Base-by-base conservation (phyloP, 2,888 invertebrate species). In the Sinohyriopsis cumingii region DNA sequence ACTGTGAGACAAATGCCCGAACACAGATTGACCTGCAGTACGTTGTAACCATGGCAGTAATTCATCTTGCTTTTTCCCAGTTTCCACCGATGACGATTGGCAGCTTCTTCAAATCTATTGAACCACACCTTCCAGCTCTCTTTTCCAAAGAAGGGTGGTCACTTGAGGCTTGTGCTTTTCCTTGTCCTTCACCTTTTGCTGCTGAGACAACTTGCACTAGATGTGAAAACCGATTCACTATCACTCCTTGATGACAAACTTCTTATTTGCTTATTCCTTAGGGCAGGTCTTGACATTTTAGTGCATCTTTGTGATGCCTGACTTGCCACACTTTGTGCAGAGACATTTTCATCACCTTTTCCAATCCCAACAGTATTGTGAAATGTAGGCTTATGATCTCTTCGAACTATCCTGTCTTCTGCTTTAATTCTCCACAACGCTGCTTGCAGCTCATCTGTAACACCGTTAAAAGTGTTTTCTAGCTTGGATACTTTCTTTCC, bases 121-220 rank as follows among this genome's bases (percentile, higher is more conserved):
- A 61, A 72, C 72, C 65, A 68, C 18, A 72, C 68, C n/a, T 60
- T 62, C 68, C 68, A 72, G 20, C 55, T 62, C 65, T 72, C 68
- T 63, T 72, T 72, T 25, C 68, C 72, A 28, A 65, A 68, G 53
- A 68, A 72, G 3, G 65, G 56, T 55, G 68, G 63, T 56, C 62
- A 61, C 54, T 72, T 72, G 7, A 68, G 65, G 20, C 25, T 67
- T 33, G 33, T 61, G 28, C 28, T 56, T 25, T 45, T 53, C 45
- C 68, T 56, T 6, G 53, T 12, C 15, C 60, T 19, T 45, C 19
- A 2, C 9, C 9, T 53, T 33, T 45, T 20, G 4, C 22, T 25
- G 2, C 25, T 25, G 25, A 25, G 25, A 2, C 3, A 25, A 25
- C 25, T 25, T 25, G 2, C 25, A 25, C 25, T 25, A 25, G 25